phyloP scores from a whole-genome alignment of 2,888 invertebrate species.

The Acanthosepion esculentum region DNA sequence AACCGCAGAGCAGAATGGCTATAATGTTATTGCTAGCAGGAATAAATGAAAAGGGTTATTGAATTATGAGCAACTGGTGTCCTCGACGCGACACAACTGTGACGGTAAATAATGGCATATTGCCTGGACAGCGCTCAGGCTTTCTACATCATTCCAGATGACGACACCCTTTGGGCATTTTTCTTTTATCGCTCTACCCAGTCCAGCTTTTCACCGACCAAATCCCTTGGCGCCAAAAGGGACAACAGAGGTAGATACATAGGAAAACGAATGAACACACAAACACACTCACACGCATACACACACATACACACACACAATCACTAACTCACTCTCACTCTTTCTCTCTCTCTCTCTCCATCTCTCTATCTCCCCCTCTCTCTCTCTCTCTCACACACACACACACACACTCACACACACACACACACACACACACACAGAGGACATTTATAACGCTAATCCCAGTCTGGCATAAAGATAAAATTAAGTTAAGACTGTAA shows the following conservation, averaged over 20 bases:
- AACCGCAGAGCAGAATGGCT: background rate
- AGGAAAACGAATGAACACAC: background rate
- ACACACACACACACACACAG: background rate
- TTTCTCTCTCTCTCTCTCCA: too few relatives aligned
- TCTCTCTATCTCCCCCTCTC: too few relatives aligned
- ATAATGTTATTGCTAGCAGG: background rate
- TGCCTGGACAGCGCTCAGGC: background rate
- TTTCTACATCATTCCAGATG: background rate
- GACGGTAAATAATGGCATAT: background rate
- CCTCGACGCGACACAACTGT: background rate
- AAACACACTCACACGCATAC: background rate
- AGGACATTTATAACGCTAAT: too few relatives aligned
- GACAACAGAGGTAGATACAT: background rate
- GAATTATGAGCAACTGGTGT: background rate
- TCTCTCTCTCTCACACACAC: too few relatives aligned
- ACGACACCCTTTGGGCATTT: background rate
- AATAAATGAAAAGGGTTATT: constrained; percentile 11
- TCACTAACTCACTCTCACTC: too few relatives aligned
- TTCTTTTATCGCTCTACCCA: background rate
- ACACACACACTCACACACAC: background rate
- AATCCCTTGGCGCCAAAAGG: background rate
- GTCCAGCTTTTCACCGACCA: background rate
- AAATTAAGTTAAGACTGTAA: too few relatives aligned
- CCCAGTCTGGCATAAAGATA: too few relatives aligned
- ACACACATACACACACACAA: background rate